Evolutionary conservation across 2,888 invertebrate genomes (phyloP).

Genomic region (Metallyticus violacea): DNA sequence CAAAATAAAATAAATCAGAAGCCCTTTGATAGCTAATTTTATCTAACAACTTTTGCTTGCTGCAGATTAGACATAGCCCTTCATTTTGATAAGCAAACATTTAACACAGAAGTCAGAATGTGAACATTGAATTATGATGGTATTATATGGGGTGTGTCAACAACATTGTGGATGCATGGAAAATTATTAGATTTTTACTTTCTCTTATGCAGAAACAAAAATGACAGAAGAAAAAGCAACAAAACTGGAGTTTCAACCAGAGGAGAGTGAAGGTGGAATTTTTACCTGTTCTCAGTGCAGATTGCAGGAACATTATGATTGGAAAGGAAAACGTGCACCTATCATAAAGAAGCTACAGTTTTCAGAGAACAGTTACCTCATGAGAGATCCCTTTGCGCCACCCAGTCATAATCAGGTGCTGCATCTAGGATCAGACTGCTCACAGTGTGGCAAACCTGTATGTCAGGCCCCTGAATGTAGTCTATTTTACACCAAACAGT

Average conservation of each 20-base stretch:
- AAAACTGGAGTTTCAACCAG: slow-evolving; percentile 18
- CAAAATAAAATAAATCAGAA: too few relatives aligned
- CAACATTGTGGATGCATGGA: neutral
- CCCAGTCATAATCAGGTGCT: slow-evolving; percentile 72
- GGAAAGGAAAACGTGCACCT: slow-evolving; percentile 71
- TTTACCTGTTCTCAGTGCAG: slow-evolving; percentile 67
- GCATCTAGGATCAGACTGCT: slow-evolving; percentile 74
- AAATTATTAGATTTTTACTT: neutral
- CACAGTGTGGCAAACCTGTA: slow-evolving; percentile 62
- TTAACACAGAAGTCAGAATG: too few relatives aligned
- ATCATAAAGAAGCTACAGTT: slow-evolving; percentile 67
- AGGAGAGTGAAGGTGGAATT: slow-evolving; percentile 42
- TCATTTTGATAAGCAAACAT: too few relatives aligned
- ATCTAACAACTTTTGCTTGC: too few relatives aligned
- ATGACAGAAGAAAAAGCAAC: slow-evolving; percentile 16
- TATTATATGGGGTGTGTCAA: neutral
- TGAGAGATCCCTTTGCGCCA: slow-evolving; percentile 81
- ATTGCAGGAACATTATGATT: slow-evolving; percentile 68
- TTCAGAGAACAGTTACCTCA: slow-evolving; percentile 71
- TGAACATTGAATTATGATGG: neutral
- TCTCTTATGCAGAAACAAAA: neutral
- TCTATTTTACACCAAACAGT: slow-evolving; percentile 71
- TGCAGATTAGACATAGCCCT: too few relatives aligned
- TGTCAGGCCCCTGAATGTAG: slow-evolving; percentile 76
- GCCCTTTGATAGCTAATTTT: too few relatives aligned